Conservation (phyloP, 2,113 vertebrate genomes). For the Crotalus viridis region DNA sequence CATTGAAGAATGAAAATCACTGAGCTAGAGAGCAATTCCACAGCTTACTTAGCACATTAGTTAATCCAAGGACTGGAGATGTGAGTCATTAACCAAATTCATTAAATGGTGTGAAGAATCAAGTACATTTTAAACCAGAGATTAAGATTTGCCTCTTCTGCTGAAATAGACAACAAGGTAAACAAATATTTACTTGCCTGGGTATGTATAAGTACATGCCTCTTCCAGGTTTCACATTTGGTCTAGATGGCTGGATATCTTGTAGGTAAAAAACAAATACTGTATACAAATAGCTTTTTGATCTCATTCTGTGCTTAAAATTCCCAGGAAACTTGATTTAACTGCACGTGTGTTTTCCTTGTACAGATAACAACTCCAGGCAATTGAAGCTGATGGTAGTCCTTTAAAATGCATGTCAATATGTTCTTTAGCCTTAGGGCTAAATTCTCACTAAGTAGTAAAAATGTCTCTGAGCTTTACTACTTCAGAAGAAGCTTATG, state of each 20-base stretch:
- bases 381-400: background rate
- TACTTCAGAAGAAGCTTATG: background rate
- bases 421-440: background rate
- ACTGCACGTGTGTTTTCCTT: background rate
- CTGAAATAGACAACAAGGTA: background rate
- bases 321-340: background rate
- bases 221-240: background rate
- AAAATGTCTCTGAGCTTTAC: background rate
- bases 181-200: background rate
- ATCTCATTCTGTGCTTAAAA: background rate
- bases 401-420: background rate
- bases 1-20: background rate
- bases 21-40: background rate
- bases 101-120: conserved; percentile 4
- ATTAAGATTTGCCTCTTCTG: background rate
- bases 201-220: background rate
- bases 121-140: background rate
- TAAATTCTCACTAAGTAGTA: conserved; percentile 5
- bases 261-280: background rate
- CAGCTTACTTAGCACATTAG: background rate
- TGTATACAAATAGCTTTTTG: background rate
- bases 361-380: background rate
- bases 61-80: background rate
- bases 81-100: conserved; percentile 1
- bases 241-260: background rate